Base-by-base conservation (phyloP, 2,113 vertebrate species). In the Oncorhynchus mykiss region DNA sequence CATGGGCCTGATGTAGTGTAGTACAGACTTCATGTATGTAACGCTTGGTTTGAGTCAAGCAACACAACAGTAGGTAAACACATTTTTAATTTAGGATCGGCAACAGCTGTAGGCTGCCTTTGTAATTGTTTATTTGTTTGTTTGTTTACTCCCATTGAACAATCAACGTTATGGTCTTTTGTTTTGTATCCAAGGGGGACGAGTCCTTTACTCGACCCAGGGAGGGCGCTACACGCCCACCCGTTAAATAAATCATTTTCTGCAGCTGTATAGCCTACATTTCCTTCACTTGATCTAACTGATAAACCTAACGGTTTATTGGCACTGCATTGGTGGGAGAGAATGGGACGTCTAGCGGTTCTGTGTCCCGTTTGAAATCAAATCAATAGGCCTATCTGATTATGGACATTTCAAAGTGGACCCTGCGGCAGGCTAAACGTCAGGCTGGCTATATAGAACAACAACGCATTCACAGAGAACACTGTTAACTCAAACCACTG, bases 171-270 rank as follows among this genome's bases (percentile, higher is more conserved):
- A 51, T 51, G 16, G 14, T 51, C 29, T 69, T 39, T 34, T 68
- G 31, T 29, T 22, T 27, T 71, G 22, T 16, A 59, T 13, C 12
- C 20, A 25, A 51, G 48, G 24, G n/a, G 34, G 34, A 8, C 34
- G 34, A 39, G 34, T 39, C 34, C 34, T 39, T 39, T 8, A 39
- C 4, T 1, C 59, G 18, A 69, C 83, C 83, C 88, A 69, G 67
- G 31, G 86, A 78, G 82, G 89, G 85, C 82, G 85, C 85, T 86
- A 73, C 62, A 74, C 78, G 31, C 80, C 78, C 67, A 59, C 65
- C 20, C 70, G 5, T 69, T 79, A 69, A 82, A 83, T 84, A 85
- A 86, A 88, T 81, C 31, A 85, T 82, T 20, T n/a, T 60, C 20
- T 22, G 18, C 8, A 9, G 5, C 5, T 60, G 3, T 7, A 9